Percentiles rank a stretch among this genome's conserved stretches.
These are phyloP conservation scores for Lasiurus cinereus DNA, from an alignment of 2,113 vertebrate species.

Conservation along the genomic window DNA sequence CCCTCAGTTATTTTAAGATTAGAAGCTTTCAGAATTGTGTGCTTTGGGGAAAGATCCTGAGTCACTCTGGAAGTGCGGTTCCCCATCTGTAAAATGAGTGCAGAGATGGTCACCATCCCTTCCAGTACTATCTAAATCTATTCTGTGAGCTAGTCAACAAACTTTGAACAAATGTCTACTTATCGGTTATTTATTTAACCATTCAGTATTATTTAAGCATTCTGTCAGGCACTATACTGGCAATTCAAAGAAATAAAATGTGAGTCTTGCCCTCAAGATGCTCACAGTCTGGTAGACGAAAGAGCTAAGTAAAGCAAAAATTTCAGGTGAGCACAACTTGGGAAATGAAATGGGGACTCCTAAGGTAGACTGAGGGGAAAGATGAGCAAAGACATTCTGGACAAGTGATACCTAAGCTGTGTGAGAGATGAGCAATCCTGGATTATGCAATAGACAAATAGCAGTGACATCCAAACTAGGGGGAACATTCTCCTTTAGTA, in stretches of 20 bases:
- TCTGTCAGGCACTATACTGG: neutral
- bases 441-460: no score
- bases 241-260: neutral
- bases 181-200: no score
- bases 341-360: neutral
- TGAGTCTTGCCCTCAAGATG: neutral
- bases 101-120: accelerated
- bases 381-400: accelerated
- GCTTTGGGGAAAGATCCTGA: neutral
- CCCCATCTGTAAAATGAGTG: neutral
- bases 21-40: neutral
- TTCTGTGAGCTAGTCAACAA: neutral
- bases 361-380: no score
- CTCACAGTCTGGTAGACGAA: neutral
- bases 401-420: accelerated
- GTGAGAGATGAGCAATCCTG: neutral
- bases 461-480: neutral
- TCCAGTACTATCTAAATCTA: accelerated
- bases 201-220: no score
- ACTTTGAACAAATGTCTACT: neutral
- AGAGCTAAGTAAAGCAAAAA: neutral
- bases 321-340: neutral
- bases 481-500: neutral
- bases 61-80: neutral
- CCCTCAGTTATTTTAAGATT: neutral